A percentile compares a stretch with the other conserved stretches of the same genome.
Conservation (phyloP, 2,113 vertebrate genomes). For the Tricholaema leucomelas region DNA sequence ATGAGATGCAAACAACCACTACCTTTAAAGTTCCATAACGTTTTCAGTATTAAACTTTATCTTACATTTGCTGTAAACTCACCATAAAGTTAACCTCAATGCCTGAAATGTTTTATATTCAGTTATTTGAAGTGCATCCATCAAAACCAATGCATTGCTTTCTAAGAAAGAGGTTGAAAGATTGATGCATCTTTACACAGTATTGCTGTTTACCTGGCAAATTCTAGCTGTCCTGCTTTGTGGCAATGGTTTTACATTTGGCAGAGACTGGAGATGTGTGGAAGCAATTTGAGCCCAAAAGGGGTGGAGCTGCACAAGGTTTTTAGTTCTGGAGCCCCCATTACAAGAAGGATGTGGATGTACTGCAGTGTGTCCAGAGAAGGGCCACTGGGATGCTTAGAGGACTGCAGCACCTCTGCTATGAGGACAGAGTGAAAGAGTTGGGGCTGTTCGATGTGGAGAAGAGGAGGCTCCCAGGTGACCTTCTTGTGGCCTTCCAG, state of each 20-base stretch:
- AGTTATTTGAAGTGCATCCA: not conserved
- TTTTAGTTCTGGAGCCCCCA: too few species aligned
- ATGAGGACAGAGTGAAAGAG: too few species aligned
- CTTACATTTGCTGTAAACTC: not conserved
- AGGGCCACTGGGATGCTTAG: too few species aligned
- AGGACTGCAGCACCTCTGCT: too few species aligned
- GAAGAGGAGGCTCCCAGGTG: too few species aligned
- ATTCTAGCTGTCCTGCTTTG: not conserved
- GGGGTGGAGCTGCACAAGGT: rapidly evolving
- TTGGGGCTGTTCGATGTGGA: too few species aligned
- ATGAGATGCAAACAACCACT: not conserved
- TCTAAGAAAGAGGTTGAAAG: not conserved
- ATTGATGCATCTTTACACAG: not conserved
- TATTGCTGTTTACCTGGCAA: not conserved
- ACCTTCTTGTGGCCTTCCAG: too few species aligned
- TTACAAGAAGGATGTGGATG: too few species aligned
- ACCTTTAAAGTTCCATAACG: not conserved
- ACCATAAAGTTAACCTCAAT: not conserved
- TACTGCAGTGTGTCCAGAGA: too few species aligned
- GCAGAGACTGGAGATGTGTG: not conserved
- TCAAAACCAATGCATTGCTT: not conserved
- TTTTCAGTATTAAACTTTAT: not conserved
- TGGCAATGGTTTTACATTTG: not conserved
- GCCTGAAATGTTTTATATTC: not conserved
- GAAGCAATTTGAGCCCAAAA: not conserved